phyloP scores from a whole-genome alignment of 2,888 invertebrate species.

The Branchipolynoe longqiensis region DNA sequence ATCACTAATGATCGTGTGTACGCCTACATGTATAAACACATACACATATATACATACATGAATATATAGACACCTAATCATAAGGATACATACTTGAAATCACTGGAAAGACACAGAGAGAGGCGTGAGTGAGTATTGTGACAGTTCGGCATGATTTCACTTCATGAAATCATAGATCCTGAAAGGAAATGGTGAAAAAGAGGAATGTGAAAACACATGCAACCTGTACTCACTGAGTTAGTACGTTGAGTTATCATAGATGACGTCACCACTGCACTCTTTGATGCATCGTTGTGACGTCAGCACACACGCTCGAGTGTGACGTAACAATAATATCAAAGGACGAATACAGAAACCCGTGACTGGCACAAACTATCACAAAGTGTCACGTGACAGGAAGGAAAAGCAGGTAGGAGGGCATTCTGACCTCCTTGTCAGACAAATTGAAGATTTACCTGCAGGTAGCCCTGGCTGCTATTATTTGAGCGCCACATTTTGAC shows the following conservation, averaged over 20 bases:
- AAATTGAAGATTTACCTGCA: constrained; percentile 44
- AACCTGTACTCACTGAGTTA: not conserved
- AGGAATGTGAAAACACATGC: constrained; percentile 9
- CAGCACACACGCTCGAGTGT: not conserved
- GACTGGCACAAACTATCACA: no score
- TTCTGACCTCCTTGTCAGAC: constrained; percentile 4
- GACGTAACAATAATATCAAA: constrained; percentile 21
- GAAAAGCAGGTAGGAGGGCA: not conserved
- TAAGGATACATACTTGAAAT: no score
- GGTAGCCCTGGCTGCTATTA: constrained; percentile 30
- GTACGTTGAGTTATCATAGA: not conserved
- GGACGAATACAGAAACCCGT: not conserved
- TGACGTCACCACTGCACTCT: constrained; percentile 8
- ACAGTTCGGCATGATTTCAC: no score
- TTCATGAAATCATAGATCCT: not conserved
- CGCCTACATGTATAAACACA: no score
- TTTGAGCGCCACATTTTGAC: constrained; percentile 40
- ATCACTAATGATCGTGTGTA: no score
- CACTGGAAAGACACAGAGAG: no score
- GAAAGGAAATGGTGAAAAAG: not conserved
- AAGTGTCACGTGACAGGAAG: constrained; percentile 27
- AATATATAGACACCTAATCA: no score
- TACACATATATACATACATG: no score
- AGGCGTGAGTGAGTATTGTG: no score
- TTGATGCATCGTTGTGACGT: constrained; percentile 19